These are phyloP conservation scores for Plodia interpunctella DNA, from an alignment of 1,140 invertebrate genomes.

Conservation along the genomic window DNA sequence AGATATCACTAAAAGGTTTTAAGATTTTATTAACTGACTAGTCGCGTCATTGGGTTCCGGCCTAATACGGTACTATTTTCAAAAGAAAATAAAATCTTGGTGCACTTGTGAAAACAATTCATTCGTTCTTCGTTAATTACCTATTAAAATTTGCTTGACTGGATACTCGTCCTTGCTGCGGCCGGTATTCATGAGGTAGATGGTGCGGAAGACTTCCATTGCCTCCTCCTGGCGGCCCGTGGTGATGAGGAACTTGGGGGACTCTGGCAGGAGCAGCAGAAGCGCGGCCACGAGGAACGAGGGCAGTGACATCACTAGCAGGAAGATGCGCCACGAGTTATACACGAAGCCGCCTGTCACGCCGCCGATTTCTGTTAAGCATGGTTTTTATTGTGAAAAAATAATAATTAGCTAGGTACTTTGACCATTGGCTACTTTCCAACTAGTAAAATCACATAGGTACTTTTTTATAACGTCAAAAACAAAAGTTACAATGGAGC, in stretches of 20 bases:
- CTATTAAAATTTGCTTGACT: conserved; percentile 84
- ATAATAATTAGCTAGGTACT: too few relatives aligned
- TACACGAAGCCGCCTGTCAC: conserved; percentile 82
- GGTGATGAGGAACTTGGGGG: conserved; percentile 91
- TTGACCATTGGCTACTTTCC: too few relatives aligned
- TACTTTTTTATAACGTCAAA: too few relatives aligned
- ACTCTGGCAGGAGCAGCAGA: conserved; percentile 92
- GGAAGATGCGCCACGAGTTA: conserved; percentile 95
- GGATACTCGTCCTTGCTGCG: conserved; percentile 84
- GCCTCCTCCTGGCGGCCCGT: conserved; percentile 87
- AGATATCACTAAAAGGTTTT: too few relatives aligned
- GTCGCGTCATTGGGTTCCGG: not conserved
- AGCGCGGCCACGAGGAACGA: conserved; percentile 90
- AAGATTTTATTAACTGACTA: too few relatives aligned
- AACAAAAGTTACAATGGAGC: too few relatives aligned
- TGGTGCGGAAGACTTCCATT: conserved; percentile 85
- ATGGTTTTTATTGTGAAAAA: too few relatives aligned
- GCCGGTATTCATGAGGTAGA: conserved; percentile 89
- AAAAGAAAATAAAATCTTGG: not conserved
- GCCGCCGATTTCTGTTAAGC: conserved; percentile 82
- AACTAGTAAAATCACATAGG: too few relatives aligned
- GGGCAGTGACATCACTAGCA: conserved; percentile 90
- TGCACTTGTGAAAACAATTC: too few relatives aligned
- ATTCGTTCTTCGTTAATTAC: too few relatives aligned
- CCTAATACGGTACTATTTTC: not conserved